Evolutionary conservation across 2,113 vertebrate genomes (phyloP), one percentile per base, ranked within the genome.

Genomic region (Entomyzon cyanotis): DNA sequence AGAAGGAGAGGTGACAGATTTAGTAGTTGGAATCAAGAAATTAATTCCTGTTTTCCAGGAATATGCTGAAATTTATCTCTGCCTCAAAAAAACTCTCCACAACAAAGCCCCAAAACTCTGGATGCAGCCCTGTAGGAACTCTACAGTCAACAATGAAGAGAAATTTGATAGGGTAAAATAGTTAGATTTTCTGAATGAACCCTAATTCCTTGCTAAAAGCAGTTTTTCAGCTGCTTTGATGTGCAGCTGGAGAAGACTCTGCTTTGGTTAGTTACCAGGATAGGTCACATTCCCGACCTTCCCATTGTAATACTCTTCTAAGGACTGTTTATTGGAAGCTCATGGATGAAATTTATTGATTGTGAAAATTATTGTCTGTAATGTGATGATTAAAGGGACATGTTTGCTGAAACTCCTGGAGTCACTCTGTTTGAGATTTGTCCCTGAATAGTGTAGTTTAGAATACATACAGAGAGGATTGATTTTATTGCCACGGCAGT

Each of bases 171-270:
- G 14, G n/a, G 37, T 67, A 46, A 71, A 83, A 77, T 25, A 77
- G 60, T 12, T 68, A 75, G 27, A 64, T 60, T 83, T 84, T 96
- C 82, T 79, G 7, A 86, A 60, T 82, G 39, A 85, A 46, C 60
- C 50, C 33, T 42, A 62, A 75, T 81, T 92, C 69, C 69, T 60
- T 49, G 53, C 49, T 91, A 84, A 82, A 79, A 92, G 81, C 41
- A 87, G 49, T 86, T 94, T 93, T 78, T 55, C 39, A 87, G 58
- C 56, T 78, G 77, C 77, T 90, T 81, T 82, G 80, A 87, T 86
- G 81, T 89, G 84, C 56, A 94, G 89, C 89, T 95, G 84, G 74
- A 65, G 49, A 81, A 87, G 81, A 85, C 56, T 91, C 84, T 87
- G 81, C 52, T 81, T 80, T 87, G 69, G 11, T 82, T 55, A 37